Evolutionary conservation across 2,888 invertebrate genomes (phyloP), one percentile per base, ranked within the genome.

Genomic region (Rhimphoctona megacephalus): DNA sequence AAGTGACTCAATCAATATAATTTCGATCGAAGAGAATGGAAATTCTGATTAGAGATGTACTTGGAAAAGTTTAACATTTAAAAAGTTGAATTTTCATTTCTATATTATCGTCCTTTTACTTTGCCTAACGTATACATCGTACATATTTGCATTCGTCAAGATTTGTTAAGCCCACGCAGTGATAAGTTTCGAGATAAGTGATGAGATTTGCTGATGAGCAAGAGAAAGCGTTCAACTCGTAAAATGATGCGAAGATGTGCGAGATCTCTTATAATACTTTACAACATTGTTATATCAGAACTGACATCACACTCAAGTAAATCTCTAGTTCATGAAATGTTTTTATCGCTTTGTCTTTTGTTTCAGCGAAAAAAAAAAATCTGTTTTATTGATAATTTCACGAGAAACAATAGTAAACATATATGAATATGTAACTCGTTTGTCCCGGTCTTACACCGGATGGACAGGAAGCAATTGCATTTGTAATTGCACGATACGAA

Each of bases 401-500:
- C 17, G 30, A 17, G 30, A 61, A 61, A 61, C 30, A 30, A 61
- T 8, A 36, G 4, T 0, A 36, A 64, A 19, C 3, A 78, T n/a
- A 11, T 64, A 64, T 72, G 33, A 61, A 57, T 39, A 70, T 36
- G 36, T 49, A 69, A 30, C 25, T 49, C 17, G 73, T 54, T 67
- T 79, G 61, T 82, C 49, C 73, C 9, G 33, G 61, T 72, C 46
- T 39, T 52, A 57, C 36, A 76, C 79, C 79, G 81, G 66, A 77
- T 79, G 81, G 88, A 81, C 87, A 89, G 90, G 89, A 90, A 90
- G 85, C 89, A 89, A 90, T 89, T 89, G 89, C 85, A 86, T 88
- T 88, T 89, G 77, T 88, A 89, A 90, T 91, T 91, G 88, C 89
- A 88, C 89, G 88, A 79, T 84, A 89, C 88, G 87, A 87, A 88